Evolutionary conservation across 2,888 invertebrate species (phyloP).

Genomic region (Coelinius sp.): DNA sequence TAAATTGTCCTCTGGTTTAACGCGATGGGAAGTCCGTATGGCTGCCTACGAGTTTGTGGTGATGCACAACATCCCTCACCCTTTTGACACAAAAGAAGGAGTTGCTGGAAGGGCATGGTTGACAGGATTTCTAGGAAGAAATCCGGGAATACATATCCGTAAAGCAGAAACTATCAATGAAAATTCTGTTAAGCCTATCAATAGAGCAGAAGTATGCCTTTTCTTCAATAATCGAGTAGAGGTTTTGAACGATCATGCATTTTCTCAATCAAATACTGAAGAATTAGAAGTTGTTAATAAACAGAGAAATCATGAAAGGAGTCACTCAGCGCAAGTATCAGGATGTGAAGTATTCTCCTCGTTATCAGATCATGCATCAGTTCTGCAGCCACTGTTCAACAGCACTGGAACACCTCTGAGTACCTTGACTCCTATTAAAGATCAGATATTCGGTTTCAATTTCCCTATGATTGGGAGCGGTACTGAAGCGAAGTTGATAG

Average conservation of each 20-base stretch:
- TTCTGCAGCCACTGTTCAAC: not conserved
- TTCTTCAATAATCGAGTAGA: slow-evolving; percentile 43
- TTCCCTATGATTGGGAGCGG: not conserved
- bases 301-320: not conserved
- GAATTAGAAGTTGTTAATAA: slow-evolving; percentile 34
- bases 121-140: slow-evolving; percentile 52
- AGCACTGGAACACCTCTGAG: not conserved
- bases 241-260: slow-evolving; percentile 30
- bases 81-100: slow-evolving; percentile 49
- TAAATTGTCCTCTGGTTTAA: slow-evolving; percentile 51
- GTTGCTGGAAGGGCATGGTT: slow-evolving; percentile 57
- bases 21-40: slow-evolving; percentile 47
- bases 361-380: not conserved
- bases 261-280: slow-evolving; percentile 35
- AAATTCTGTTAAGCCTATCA: slow-evolving; percentile 39
- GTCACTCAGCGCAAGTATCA: not conserved
- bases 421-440: not conserved
- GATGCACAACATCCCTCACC: slow-evolving; percentile 50
- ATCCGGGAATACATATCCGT: slow-evolving; percentile 40
- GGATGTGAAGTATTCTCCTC: not conserved
- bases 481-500: not conserved
- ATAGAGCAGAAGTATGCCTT: slow-evolving; percentile 30
- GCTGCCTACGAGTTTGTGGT: slow-evolving; percentile 52
- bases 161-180: slow-evolving; percentile 38
- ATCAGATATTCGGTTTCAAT: not conserved